phyloP scores from a whole-genome alignment of 64 coral and sea anemone species.

The Pocillopora damicornis region DNA sequence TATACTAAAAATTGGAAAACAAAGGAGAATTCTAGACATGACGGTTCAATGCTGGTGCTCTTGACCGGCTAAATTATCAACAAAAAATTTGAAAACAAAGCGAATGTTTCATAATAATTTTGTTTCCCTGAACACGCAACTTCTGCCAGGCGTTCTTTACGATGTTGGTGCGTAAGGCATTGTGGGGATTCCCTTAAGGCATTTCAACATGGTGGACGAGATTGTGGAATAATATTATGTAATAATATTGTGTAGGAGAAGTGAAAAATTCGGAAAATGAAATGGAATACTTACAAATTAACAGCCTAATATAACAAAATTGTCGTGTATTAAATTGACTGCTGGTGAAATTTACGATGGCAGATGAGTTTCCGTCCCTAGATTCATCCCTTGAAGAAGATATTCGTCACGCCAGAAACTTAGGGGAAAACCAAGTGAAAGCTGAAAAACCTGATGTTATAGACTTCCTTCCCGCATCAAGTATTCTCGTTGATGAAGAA shows the following conservation, averaged over 20 bases:
- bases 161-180: neutral
- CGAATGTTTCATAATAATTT: neutral
- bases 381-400: neutral
- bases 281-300: neutral
- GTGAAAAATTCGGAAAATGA: neutral
- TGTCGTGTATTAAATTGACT: neutral
- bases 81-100: neutral
- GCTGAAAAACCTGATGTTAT: neutral
- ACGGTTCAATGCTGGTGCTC: neutral
- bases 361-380: neutral
- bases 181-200: neutral
- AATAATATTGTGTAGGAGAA: neutral
- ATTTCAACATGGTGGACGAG: conserved; percentile 56
- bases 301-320: no score
- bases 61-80: neutral
- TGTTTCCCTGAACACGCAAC: neutral
- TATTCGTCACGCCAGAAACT: neutral
- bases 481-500: neutral
- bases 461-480: conserved; percentile 28
- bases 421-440: neutral
- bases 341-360: neutral
- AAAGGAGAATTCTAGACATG: neutral
- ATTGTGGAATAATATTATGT: neutral
- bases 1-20: conserved; percentile 16
- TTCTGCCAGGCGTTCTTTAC: neutral